phyloP scores from a whole-genome alignment of 2,797 vertebrate genomes.

The Pelobates cultripes region DNA sequence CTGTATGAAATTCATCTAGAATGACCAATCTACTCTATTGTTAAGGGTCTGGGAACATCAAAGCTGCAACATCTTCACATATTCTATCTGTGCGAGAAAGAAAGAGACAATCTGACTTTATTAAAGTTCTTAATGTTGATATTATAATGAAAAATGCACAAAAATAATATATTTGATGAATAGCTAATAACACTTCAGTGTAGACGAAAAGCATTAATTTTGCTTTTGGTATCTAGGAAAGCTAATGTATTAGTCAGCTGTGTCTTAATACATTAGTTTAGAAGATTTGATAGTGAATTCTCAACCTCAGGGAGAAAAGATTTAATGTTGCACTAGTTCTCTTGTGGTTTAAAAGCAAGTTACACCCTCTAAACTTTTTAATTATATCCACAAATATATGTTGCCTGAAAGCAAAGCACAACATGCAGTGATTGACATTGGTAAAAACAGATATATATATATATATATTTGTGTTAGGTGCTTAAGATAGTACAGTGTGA shows the following conservation, averaged over 20 bases:
- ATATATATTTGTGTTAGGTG: too few relatives aligned
- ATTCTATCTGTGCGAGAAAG: conserved; percentile 75
- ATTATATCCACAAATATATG: too few relatives aligned
- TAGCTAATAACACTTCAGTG: conserved; percentile 72
- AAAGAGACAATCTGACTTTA: conserved; percentile 72
- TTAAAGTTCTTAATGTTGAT: conserved; percentile 79
- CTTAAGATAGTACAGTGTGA: too few relatives aligned
- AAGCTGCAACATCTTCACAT: conserved; percentile 74
- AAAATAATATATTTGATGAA: conserved; percentile 77
- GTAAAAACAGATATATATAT: too few relatives aligned
- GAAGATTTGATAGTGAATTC: conserved; percentile 46
- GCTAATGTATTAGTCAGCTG: conserved; percentile 48
- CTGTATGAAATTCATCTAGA: conserved; percentile 24
- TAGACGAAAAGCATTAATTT: conserved; percentile 63
- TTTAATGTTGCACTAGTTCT: neutral
- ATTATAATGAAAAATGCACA: conserved; percentile 83
- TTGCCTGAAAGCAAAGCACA: too few relatives aligned
- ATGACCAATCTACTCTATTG: conserved; percentile 47
- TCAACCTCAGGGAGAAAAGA: conserved; percentile 11
- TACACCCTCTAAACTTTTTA: neutral
- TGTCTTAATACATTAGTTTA: conserved; percentile 51
- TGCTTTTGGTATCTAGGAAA: conserved; percentile 55
- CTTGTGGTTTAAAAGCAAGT: neutral
- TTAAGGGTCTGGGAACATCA: conserved; percentile 77
- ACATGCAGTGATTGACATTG: too few relatives aligned